Evolutionary conservation across 2,797 vertebrate genomes (phyloP), one percentile per base, ranked within the genome.

Genomic region (Lagocephalus sceleratus): DNA sequence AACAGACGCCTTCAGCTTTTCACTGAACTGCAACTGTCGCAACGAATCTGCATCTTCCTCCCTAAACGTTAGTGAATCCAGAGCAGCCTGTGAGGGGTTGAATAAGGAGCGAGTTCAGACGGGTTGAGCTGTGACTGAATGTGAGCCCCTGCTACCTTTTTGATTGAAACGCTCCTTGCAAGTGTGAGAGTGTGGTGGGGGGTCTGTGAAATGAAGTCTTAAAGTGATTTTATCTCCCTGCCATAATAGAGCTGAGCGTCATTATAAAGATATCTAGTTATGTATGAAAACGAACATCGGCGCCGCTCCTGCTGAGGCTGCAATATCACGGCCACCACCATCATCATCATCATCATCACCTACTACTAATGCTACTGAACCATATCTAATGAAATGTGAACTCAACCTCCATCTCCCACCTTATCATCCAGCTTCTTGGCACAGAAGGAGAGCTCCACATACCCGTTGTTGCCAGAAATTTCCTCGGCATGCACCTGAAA

Each of bases 351-450:
- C 6, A 15, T 42, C 59, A 57, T 47, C 45, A 42, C 47, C 53
- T 0, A n/a, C n/a, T 0, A 49, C 29, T 49, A 29, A 9, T 19
- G 40, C 9, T 20, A 75, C 46, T 43, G 43, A 63, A 51, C 21
- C 32, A 25, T 8, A 6, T 48, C 41, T 65, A 50, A 71, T 67
- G 42, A 73, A 66, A 43, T 19, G 55, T 49, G 15, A 57, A 60
- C 17, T 5, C 11, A 51, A 54, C 12, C 32, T 14, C 32, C 4
- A 3, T 35, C 11, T 15, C 79, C 82, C 84, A 97, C 97, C 94
- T 98, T 97, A 89, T 97, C 94, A 0, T 97, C 96, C 66, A 99
- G 86, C 70, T 97, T 95, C 87, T 92, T 94, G 75, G 95, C 96
- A 3, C 91, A 92, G 89, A 98, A 95, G 53, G 89, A 90, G 1